Evolutionary conservation across 2,888 invertebrate genomes (phyloP).

Genomic region (Bibio marci): DNA sequence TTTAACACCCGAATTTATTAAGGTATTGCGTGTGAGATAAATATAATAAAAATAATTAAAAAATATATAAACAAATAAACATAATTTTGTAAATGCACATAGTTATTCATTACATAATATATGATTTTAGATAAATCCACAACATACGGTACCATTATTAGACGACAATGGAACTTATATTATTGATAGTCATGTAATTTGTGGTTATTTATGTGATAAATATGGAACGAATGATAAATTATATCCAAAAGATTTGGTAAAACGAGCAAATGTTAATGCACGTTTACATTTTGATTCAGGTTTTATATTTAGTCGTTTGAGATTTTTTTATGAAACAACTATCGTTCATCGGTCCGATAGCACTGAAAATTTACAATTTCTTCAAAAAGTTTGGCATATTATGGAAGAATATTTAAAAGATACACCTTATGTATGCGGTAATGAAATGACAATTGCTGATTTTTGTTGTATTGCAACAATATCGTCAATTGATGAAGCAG

Average conservation of each 20-base stretch:
- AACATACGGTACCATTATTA: slow-evolving; percentile 44
- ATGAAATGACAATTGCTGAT: slow-evolving; percentile 31
- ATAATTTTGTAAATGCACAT: no score
- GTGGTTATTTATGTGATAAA: slow-evolving; percentile 39
- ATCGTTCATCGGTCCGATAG: slow-evolving; percentile 31
- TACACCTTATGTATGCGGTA: slow-evolving; percentile 27
- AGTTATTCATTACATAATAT: no score
- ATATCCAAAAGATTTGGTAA: slow-evolving; percentile 24
- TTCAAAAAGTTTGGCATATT: slow-evolving; percentile 31
- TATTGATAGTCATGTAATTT: slow-evolving; percentile 52
- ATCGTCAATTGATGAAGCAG: slow-evolving; percentile 29
- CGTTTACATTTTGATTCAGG: slow-evolving; percentile 26
- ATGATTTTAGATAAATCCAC: slow-evolving; percentile 35
- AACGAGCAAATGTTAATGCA: slow-evolving; percentile 23
- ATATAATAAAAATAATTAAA: no score
- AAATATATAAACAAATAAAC: no score
- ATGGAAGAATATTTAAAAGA: slow-evolving; percentile 29
- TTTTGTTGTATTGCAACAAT: slow-evolving; percentile 32
- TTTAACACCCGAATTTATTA: slow-evolving; percentile 23
- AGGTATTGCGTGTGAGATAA: no score
- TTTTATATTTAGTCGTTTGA: slow-evolving; percentile 24
- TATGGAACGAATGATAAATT: slow-evolving; percentile 36
- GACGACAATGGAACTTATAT: slow-evolving; percentile 35
- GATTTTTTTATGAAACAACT: slow-evolving; percentile 27
- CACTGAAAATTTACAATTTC: no score